Percentiles rank a stretch among this genome's conserved stretches.
phyloP scores from a whole-genome alignment of 2,888 invertebrate species.

The Pachymerium ferrugineum region DNA sequence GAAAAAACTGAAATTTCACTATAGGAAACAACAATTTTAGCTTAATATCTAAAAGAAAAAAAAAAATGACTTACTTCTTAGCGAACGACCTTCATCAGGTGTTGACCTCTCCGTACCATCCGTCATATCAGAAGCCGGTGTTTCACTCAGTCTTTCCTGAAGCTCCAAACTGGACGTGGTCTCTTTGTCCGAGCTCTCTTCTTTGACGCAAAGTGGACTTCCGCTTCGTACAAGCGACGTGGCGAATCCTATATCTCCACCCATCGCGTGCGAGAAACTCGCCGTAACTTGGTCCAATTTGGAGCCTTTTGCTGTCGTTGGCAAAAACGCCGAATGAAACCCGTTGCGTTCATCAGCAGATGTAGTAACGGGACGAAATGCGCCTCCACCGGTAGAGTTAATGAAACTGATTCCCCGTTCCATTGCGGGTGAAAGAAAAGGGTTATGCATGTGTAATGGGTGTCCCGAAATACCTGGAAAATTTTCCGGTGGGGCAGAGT shows the following conservation, averaged over 20 bases:
- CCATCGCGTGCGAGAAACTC: conserved; percentile 2
- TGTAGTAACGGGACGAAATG: conserved; percentile 33
- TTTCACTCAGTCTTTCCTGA: conserved; percentile 34
- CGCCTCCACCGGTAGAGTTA: conserved; percentile 34
- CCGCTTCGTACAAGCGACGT: background rate
- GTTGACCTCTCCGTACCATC: conserved; percentile 37
- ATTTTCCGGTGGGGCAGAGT: conserved; percentile 32
- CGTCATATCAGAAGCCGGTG: conserved; percentile 36
- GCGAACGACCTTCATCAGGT: conserved; percentile 35
- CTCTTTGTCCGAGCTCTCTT: conserved; percentile 35
- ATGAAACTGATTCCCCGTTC: conserved; percentile 35
- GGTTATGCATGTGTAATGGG: conserved; percentile 33
- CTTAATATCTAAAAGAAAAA: no score
- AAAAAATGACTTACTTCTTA: conserved; percentile 21
- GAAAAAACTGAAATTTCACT: no score
- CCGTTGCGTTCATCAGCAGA: conserved; percentile 33
- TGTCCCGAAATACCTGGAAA: conserved; percentile 30
- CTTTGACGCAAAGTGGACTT: conserved; percentile 34
- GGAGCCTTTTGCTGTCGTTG: conserved; percentile 32
- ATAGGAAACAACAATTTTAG: no score
- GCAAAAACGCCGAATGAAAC: conserved; percentile 35
- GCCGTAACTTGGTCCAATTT: conserved; percentile 29
- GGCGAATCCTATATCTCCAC: background rate
- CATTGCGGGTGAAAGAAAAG: conserved; percentile 33
- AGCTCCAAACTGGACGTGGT: conserved; percentile 30